phyloP scores from a whole-genome alignment of 2,797 vertebrate genomes.

The Girardinus metallicus region DNA sequence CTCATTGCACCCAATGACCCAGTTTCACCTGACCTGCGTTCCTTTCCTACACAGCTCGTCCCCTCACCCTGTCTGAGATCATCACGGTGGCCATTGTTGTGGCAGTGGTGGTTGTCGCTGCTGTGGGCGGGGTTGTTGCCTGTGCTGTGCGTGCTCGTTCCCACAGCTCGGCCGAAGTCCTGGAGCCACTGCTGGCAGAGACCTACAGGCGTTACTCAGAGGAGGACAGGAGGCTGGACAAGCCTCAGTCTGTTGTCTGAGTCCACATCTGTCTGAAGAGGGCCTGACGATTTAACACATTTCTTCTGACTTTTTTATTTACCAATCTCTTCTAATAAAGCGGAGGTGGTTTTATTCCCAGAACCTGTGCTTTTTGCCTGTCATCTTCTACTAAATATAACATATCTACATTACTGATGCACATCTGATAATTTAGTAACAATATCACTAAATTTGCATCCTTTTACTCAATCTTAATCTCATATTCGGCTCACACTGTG shows the following conservation, averaged over 20 bases:
- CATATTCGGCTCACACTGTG: not conserved
- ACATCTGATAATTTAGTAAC: not conserved
- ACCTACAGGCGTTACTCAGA: slow-evolving; percentile 88
- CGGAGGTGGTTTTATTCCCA: slow-evolving; percentile 52
- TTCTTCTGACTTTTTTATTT: slow-evolving; percentile 44
- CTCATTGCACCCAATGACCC: not conserved
- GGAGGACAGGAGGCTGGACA: slow-evolving; percentile 82
- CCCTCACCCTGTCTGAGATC: slow-evolving; percentile 88
- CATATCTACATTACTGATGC: not conserved
- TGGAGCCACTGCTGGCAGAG: slow-evolving; percentile 90
- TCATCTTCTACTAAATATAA: not conserved
- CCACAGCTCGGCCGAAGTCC: slow-evolving; percentile 77
- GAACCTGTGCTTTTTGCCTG: slow-evolving; percentile 5
- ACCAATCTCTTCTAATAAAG: slow-evolving; percentile 69
- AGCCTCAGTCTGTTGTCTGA: slow-evolving; percentile 87
- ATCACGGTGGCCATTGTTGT: slow-evolving; percentile 89
- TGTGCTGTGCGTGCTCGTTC: slow-evolving; percentile 82
- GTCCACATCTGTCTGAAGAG: slow-evolving; percentile 6
- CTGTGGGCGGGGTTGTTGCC: slow-evolving; percentile 82
- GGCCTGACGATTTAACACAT: slow-evolving; percentile 35
- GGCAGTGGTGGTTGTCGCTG: slow-evolving; percentile 83
- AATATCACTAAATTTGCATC: not conserved
- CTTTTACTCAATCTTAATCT: not conserved
- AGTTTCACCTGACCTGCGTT: slow-evolving; percentile 6
- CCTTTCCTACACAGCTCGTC: slow-evolving; percentile 70